Conservation (phyloP, 1,140 invertebrate genomes). For the Drosophila parabipectinata region DNA sequence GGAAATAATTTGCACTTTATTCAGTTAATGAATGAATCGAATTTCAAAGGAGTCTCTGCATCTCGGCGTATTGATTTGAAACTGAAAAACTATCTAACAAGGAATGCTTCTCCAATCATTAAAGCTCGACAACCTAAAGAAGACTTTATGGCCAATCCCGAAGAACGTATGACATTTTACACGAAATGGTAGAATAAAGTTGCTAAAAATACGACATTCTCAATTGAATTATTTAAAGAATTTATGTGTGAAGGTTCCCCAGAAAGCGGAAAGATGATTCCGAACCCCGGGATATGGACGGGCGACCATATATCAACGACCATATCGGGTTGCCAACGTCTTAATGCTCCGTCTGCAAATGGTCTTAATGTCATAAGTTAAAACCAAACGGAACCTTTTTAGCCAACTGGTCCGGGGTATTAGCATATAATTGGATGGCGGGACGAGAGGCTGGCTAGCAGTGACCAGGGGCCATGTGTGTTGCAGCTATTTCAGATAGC, state of each 20-base stretch:
- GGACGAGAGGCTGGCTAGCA: not conserved
- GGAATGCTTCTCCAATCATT: not conserved
- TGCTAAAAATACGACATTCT: conserved; percentile 53
- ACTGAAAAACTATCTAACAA: not conserved
- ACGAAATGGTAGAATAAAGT: conserved; percentile 17
- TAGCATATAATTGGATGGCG: conserved; percentile 25
- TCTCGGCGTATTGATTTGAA: not conserved
- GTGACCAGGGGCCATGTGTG: conserved; percentile 62
- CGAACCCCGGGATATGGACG: conserved; percentile 10
- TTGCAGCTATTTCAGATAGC: conserved; percentile 28
- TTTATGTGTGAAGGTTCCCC: conserved; percentile 46
- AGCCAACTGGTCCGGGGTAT: conserved; percentile 22
- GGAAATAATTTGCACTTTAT: not conserved
- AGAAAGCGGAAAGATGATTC: conserved; percentile 34
- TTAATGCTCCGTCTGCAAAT: conserved; percentile 67
- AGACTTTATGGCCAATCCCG: too few relatives aligned
- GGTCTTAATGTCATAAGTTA: conserved; percentile 80
- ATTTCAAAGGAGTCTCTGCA: conserved; percentile 2
- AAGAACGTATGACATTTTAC: not conserved
- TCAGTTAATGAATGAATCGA: not conserved
- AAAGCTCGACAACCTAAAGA: not conserved
- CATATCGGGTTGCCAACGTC: conserved; percentile 63
- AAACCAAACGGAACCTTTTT: conserved; percentile 70
- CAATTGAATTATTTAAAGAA: conserved; percentile 77
- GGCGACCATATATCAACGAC: conserved; percentile 64